Conservation (phyloP, 2,888 invertebrate genomes). For the Tethea ocularis region DNA sequence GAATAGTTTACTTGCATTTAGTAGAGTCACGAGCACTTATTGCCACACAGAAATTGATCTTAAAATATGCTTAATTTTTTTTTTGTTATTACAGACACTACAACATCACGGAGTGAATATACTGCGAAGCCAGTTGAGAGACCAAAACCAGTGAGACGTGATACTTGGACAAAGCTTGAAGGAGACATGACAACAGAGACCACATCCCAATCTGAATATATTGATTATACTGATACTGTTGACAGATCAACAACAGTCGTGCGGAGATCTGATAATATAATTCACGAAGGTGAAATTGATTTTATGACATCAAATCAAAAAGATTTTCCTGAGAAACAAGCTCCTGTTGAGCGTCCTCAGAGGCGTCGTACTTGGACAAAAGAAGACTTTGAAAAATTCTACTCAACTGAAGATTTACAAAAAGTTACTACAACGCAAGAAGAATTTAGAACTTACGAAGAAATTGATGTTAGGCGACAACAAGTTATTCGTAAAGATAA, state of each 20-base stretch:
- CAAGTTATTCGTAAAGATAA: conserved; percentile 76
- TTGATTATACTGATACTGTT: conserved; percentile 84
- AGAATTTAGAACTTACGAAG: conserved; percentile 85
- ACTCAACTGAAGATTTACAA: conserved; percentile 82
- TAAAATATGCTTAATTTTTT: background rate
- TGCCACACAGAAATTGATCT: background rate
- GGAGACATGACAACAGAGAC: conserved; percentile 89
- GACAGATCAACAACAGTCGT: conserved; percentile 85
- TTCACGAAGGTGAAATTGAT: conserved; percentile 86
- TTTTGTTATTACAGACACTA: conserved; percentile 82
- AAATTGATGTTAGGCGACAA: conserved; percentile 77
- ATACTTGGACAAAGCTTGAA: conserved; percentile 91
- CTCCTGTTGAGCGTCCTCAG: conserved; percentile 82
- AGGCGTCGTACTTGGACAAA: conserved; percentile 88
- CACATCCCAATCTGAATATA: conserved; percentile 86
- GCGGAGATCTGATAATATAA: conserved; percentile 86
- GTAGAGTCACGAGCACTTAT: background rate
- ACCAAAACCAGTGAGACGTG: conserved; percentile 86
- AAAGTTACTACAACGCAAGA: conserved; percentile 87
- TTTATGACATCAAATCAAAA: conserved; percentile 86
- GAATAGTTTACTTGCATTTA: background rate
- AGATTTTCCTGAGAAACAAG: conserved; percentile 85
- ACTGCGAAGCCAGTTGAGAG: conserved; percentile 87
- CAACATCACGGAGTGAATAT: conserved; percentile 87
- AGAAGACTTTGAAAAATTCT: conserved; percentile 88